Evolutionary conservation across 2,797 vertebrate species (phyloP), one percentile per base, ranked within the genome.

Genomic region (Sebastes variabilis): DNA sequence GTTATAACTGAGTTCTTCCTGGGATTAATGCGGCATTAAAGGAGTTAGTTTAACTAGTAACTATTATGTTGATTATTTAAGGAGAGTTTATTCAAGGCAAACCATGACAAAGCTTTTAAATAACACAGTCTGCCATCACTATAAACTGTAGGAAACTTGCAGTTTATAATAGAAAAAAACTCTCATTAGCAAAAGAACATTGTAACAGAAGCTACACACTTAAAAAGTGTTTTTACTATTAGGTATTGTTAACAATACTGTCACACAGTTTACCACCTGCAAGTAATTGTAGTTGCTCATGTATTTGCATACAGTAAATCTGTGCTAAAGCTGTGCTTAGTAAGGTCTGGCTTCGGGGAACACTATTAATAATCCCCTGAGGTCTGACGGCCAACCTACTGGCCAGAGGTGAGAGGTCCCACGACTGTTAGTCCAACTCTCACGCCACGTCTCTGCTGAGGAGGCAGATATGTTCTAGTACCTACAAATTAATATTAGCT

Each of bases 351-450:
- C 77, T 80, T 59, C 36, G 1, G 25, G 72, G 56, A 84, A 81
- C 6, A 34, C 77, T 76, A 30, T 83, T 88, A 88, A 89, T 89
- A 87, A 89, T 78, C 80, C 79, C 68, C 72, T 77, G 73, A 87
- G 67, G 30, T 65, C 75, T 22, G n/a, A 52, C 7, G 8, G 75
- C 69, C 52, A 61, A 38, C 77, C 69, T 69, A 18, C 13, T 86
- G 75, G 74, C 56, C 60, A 4, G n/a, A 82, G 83, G 83, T 88
- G 54, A 89, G 54, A 86, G 59, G 58, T 81, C 62, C 68, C 54
- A 59, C 5, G 14, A 34, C 46, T 75, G 60, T 46, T 18, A 72
- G 11, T 60, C 34, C 49, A 55, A 62, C 62, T 79, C 70, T 83
- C 86, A 79, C 58, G 18, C 46, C 8, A 32, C 4, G 13, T 65